Evolutionary conservation across 2,113 vertebrate species (phyloP), one percentile per base, ranked within the genome.

Genomic region (Rhinoderma darwinii): DNA sequence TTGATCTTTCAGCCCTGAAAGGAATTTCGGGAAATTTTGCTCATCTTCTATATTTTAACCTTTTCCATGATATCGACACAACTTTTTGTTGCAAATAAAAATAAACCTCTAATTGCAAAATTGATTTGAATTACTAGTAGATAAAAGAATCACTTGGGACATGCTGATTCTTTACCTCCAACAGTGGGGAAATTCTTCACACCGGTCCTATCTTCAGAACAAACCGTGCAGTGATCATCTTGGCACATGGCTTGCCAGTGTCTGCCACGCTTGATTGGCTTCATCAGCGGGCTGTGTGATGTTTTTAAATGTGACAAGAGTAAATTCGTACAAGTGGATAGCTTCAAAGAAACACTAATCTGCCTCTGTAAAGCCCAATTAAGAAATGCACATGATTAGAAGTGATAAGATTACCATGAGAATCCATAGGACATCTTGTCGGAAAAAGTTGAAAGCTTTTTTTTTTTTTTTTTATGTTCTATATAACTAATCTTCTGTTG

Each of bases 161-260:
- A 51, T 68, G 18, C 39, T 44, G 10, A 27, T 18, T 11, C 2
- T 18, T 27, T 76, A 8, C 43, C 27, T 43, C 39, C 25, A 66
- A 70, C 11, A 32, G 43, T 32, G 43, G 30, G 30, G 2, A 78
- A 50, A 18, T 18, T 17, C 30, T 20, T 47, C 9, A 78, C 17
- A 78, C 44, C 44, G 25, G 54, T n/a, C 44, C 10, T 51, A 17
- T 32, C 22, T 47, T 20, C 20, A 75, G 83, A 84, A 43, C 81
- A 51, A 51, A 50, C 72, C n/a, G 17, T 59, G 66, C 84, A n/a
- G 84, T 63, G 75, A 70, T 86, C 79, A 78, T 85, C 39, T 61
- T 22, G 39, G 44, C 14, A 35, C 74, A 70, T 68, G 74, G 73
- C 32, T 79, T 44, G 37, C 75, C 76, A 79, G 39, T 79, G 74